Conservation (phyloP, 2,888 invertebrate genomes). For the Aelia acuminata region DNA sequence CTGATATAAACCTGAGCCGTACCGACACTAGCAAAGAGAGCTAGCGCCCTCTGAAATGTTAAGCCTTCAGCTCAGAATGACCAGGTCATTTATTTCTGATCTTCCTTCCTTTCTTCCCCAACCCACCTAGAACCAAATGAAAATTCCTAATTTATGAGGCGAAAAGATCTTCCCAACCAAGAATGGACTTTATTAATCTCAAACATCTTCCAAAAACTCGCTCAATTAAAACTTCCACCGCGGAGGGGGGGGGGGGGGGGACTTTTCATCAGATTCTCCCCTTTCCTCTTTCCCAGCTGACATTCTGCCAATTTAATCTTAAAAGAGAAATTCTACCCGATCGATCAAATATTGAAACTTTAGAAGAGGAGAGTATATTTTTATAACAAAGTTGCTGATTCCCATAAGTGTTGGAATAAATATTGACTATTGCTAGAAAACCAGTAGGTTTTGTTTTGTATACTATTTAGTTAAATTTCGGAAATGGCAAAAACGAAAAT, state of each 20-base stretch:
- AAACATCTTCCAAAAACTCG: not conserved
- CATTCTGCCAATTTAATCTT: not conserved
- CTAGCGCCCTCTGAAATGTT: not conserved
- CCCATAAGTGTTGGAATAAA: too few species aligned
- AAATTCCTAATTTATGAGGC: not conserved
- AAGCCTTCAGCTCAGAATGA: not conserved
- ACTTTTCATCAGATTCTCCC: not conserved
- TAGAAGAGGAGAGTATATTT: not conserved
- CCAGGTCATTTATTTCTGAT: not conserved
- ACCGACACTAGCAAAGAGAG: not conserved
- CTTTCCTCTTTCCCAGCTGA: not conserved
- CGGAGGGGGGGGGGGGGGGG: too few species aligned
- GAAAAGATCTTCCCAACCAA: not conserved
- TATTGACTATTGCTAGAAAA: too few species aligned
- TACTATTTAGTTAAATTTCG: too few species aligned
- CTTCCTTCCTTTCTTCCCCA: not conserved
- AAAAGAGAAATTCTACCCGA: not conserved
- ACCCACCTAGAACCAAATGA: not conserved
- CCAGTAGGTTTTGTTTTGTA: too few species aligned
- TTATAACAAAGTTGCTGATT: too few species aligned
- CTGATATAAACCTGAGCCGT: not conserved
- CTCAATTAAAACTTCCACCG: not conserved
- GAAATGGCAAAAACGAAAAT: too few species aligned
- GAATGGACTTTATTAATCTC: not conserved
- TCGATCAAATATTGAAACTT: not conserved